These are phyloP conservation scores for Coregonus ussuriensis DNA, from an alignment of 2,797 vertebrate genomes.

Conservation along the genomic window DNA sequence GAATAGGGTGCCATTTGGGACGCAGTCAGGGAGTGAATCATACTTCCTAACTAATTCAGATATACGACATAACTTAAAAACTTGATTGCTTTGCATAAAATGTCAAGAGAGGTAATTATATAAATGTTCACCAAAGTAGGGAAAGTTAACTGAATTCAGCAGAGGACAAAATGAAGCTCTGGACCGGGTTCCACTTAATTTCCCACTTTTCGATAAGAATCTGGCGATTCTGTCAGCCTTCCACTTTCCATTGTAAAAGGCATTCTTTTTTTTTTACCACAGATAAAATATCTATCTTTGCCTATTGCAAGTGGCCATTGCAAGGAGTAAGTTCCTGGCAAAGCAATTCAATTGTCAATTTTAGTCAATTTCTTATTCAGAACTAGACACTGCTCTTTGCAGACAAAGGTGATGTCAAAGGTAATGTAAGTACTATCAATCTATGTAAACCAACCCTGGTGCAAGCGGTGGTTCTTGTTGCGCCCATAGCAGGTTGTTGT, in stretches of 20 bases:
- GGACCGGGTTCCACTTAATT: constrained; percentile 32
- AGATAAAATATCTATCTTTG: neutral
- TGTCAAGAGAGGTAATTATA: constrained; percentile 71
- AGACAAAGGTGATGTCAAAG: constrained; percentile 10
- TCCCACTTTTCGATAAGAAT: constrained; percentile 11
- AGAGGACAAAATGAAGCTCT: constrained; percentile 41
- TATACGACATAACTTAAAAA: constrained; percentile 47
- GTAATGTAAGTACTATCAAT: neutral
- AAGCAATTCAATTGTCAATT: constrained; percentile 1
- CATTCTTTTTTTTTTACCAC: neutral
- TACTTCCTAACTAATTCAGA: constrained; percentile 57
- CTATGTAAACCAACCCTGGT: neutral
- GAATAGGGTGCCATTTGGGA: neutral
- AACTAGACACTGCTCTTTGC: constrained; percentile 1
- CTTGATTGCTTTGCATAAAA: constrained; percentile 60
- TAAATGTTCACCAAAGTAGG: constrained; percentile 65
- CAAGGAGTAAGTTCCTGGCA: constrained; percentile 7
- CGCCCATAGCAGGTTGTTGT: too few species aligned
- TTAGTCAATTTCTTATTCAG: neutral
- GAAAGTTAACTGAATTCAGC: constrained; percentile 54
- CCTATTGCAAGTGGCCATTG: neutral
- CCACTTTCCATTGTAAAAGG: constrained; percentile 11
- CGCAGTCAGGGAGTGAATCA: constrained; percentile 34
- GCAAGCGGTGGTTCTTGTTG: neutral
- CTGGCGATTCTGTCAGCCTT: constrained; percentile 5